Base-by-base conservation (phyloP, 1,140 invertebrate species). In the Agraylea sexmaculata region DNA sequence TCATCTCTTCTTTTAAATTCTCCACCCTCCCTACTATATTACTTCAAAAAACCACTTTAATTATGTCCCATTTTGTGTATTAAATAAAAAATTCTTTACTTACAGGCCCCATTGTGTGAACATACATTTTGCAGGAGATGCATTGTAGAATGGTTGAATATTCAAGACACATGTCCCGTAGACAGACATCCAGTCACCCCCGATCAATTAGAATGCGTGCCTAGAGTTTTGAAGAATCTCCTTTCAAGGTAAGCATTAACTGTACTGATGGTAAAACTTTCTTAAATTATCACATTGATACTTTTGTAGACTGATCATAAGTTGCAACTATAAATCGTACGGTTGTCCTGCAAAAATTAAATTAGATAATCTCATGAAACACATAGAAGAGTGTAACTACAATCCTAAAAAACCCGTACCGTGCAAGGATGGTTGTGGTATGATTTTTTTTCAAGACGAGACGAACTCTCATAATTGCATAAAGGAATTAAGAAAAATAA, bases 371-470 rank as follows among this genome's bases (percentile, higher is more conserved):
- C 62, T 94, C 33, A 67, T 72, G 4, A 66, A 77, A 18, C 92
- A 96, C 67, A 61, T 93, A 45, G 79, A 83, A 55, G 89, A 94
- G 63, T 95, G 92, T 69, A 84, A 64, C 55, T 66, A 54, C 35
- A 96, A 95, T 65, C 92, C 92, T 3, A 94, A 94, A 60, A 75
- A 87, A 57, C 90, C 89, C 12, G 80, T 92, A 45, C 78, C 80
- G 17, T 96, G 92, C 62, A 88, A 93, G 51, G 78, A 84, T 54
- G 91, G 91, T 4, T 96, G 92, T 60, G 89, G 87, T 27, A 69
- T 93, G 17, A 79, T 93, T 35, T 87, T 95, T 52, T 90, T 91
- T 17, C 94, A 93, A 66, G 90, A 95, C 67, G 89, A 95, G 62
- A 58, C 94, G 1, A 86, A 87, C 59, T 84, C 90, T 51, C 92